Base-by-base conservation (phyloP, 2,888 invertebrate species). In the Metalampra italica region DNA sequence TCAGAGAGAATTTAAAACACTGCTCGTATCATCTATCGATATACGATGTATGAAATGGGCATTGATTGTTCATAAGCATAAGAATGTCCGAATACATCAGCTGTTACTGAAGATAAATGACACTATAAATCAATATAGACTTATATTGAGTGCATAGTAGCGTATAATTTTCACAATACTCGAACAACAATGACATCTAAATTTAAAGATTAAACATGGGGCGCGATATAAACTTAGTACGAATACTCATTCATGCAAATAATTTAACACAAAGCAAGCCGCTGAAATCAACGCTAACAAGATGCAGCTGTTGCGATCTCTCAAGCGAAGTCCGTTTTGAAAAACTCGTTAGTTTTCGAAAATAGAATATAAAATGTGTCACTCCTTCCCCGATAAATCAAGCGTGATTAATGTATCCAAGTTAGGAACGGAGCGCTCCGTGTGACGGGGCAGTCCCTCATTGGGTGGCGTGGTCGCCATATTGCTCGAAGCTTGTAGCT, bases 321-420 rank as follows among this genome's bases (percentile, higher is more conserved):
- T 83, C 39, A 39, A 39, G 39, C 82, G 80, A 70, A 62, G 75
- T 71, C 78, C 84, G 81, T 84, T 87, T 86, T 86, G 87, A 87
- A 89, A 87, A 89, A 87, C 77, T 78, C 78, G 71, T 74, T 75
- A 73, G 79, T 82, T 87, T 86, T 85, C 87, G 78, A 86, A 87
- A 88, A 88, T 88, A 88, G 88, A 87, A 83, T 82, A 87, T 86
- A 85, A 86, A 86, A 85, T 85, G 81, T 88, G 88, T 88, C 88
- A 88, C 87, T 86, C 87, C 83, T 88, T 82, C 82, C 72, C 65
- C 73, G 75, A 86, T 88, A 88, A 87, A 89, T 89, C 89, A 85
- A 75, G 59, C 68, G 81, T 87, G 88, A 89, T 88, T 82, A 87
- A 89, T 87, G 88, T 78, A 68, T 67, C 72, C 71, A 74, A 81